Conservation (phyloP, 2,113 vertebrate genomes). For the Sylvietta virens region DNA sequence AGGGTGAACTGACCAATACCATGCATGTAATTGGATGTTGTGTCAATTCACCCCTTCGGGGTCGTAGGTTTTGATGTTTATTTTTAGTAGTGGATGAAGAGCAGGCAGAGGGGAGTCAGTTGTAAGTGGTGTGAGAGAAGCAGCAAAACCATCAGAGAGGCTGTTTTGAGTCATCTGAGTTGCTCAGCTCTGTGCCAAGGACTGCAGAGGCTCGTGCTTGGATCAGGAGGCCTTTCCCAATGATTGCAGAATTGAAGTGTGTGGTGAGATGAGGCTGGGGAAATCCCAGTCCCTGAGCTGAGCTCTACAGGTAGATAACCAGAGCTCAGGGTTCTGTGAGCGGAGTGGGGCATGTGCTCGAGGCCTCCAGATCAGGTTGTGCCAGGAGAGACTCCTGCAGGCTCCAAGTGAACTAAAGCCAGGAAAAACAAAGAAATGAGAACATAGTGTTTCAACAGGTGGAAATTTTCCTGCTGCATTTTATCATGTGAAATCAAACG, state of each 20-base stretch:
- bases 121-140: background rate
- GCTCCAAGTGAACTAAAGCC: background rate
- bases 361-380: background rate
- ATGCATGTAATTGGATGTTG: accelerated
- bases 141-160: background rate
- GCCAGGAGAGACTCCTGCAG: background rate
- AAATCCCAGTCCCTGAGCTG: background rate
- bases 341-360: accelerated
- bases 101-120: background rate
- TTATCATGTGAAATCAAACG: conserved; percentile 14
- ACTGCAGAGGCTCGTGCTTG: background rate
- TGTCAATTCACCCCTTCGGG: background rate
- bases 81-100: background rate
- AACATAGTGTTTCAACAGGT: conserved; percentile 47
- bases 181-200: background rate
- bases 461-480: conserved; percentile 33
- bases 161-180: background rate
- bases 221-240: background rate
- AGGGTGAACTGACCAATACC: background rate
- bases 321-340: background rate
- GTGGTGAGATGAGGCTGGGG: background rate
- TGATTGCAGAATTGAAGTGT: background rate
- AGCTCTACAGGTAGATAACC: background rate
- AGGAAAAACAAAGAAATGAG: conserved; percentile 45
- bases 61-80: background rate